Percentiles rank a stretch among this genome's conserved stretches.
Evolutionary conservation across 2,797 vertebrate genomes (phyloP).

Genomic region (Gadopsis bispinosus): DNA sequence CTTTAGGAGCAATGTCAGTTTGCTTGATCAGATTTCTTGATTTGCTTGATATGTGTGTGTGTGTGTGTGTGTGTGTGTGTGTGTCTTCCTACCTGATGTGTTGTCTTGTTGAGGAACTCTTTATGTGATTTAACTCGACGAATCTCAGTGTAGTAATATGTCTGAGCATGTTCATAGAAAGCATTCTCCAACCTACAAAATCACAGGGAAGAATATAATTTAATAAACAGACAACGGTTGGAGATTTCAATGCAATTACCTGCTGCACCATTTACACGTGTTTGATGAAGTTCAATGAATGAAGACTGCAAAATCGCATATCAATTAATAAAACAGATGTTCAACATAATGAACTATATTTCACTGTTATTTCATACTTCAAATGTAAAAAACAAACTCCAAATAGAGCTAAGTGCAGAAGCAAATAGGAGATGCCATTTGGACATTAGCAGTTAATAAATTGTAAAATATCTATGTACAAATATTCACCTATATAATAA

Average conservation of each 20-base stretch:
- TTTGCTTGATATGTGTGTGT: background rate
- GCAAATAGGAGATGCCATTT: background rate
- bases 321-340: background rate
- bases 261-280: background rate
- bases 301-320: background rate
- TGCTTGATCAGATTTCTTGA: background rate
- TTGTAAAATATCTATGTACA: background rate
- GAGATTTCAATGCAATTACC: background rate
- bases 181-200: conserved; percentile 94
- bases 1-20: background rate
- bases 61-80: background rate
- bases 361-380: background rate
- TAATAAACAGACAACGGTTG: background rate
- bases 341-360: background rate
- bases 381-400: background rate
- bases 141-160: conserved; percentile 98
- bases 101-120: conserved; percentile 99
- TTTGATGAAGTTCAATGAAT: background rate
- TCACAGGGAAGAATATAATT: background rate
- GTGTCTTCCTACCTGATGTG: conserved; percentile 90
- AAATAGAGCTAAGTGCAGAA: background rate
- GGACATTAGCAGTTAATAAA: background rate
- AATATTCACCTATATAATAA: background rate
- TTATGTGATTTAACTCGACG: conserved; percentile 98
- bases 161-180: conserved; percentile 98